Evolutionary conservation across 2,113 vertebrate genomes (phyloP).

Genomic region (Anolis carolinensis): DNA sequence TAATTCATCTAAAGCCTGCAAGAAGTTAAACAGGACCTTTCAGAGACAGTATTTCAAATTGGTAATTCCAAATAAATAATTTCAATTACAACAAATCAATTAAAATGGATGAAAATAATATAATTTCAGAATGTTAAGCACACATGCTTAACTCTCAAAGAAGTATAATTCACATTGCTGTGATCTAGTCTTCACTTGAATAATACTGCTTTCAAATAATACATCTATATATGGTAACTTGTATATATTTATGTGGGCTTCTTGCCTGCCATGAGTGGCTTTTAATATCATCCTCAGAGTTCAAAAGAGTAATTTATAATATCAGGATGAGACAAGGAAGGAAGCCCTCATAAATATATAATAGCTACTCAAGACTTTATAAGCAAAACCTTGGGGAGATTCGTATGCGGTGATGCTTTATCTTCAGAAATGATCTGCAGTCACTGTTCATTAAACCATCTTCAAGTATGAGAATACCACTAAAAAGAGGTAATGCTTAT

Average conservation of each 20-base stretch:
- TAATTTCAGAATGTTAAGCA: background rate
- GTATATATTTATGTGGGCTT: constrained; percentile 13
- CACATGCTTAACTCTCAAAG: background rate
- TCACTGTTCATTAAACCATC: background rate
- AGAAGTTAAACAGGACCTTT: background rate
- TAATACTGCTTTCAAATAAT: constrained; percentile 20
- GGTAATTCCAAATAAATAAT: background rate
- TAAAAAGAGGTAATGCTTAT: background rate
- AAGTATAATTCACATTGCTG: constrained; percentile 8
- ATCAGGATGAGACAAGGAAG: background rate
- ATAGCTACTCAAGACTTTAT: constrained; percentile 3
- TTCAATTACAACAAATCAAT: constrained; percentile 6
- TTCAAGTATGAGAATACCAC: background rate
- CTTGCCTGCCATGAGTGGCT: constrained; percentile 1
- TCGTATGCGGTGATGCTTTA: background rate
- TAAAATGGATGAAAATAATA: background rate
- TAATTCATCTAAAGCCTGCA: background rate
- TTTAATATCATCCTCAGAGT: constrained; percentile 17
- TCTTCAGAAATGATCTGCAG: background rate
- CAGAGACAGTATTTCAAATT: constrained; percentile 4
- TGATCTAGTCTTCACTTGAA: background rate
- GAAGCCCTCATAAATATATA: constrained; percentile 27
- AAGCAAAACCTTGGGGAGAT: constrained; percentile 10
- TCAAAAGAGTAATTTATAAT: constrained; percentile 12
- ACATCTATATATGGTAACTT: background rate